Percentiles rank a stretch among this genome's conserved stretches.
phyloP scores from a whole-genome alignment of 2,888 invertebrate species.

The Hyppa rectilinea region DNA sequence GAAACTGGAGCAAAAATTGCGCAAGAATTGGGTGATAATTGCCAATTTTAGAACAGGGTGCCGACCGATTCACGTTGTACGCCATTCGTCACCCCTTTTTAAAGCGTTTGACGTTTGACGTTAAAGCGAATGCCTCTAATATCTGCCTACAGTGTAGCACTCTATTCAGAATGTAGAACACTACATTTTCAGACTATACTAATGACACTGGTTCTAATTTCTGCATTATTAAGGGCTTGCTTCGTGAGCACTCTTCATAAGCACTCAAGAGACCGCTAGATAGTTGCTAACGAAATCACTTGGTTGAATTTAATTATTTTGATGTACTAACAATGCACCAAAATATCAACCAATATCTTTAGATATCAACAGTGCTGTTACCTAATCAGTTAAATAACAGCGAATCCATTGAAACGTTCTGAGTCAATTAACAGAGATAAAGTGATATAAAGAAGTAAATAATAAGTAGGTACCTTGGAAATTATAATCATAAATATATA shows the following conservation, averaged over 20 bases:
- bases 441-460: constrained; percentile 14
- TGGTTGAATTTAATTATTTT: too few species aligned
- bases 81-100: background rate
- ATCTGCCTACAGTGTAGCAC: background rate
- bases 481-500: background rate
- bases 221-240: background rate
- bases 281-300: background rate
- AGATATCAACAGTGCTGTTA: constrained; percentile 4
- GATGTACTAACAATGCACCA: background rate
- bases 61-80: background rate
- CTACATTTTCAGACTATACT: background rate
- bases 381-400: constrained; percentile 33
- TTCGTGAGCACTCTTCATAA: background rate
- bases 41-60: constrained; percentile 20
- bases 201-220: background rate
- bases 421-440: constrained; percentile 33
- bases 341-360: constrained; percentile 15
- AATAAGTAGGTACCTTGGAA: background rate
- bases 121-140: background rate
- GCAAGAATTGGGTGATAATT: background rate
- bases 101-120: constrained; percentile 1
- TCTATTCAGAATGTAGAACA: background rate
- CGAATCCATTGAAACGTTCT: constrained; percentile 9
- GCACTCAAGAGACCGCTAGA: background rate
- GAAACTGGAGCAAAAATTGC: background rate